Evolutionary conservation across 2,888 invertebrate genomes (phyloP).

Genomic region (Pristionchus entomophagus): DNA sequence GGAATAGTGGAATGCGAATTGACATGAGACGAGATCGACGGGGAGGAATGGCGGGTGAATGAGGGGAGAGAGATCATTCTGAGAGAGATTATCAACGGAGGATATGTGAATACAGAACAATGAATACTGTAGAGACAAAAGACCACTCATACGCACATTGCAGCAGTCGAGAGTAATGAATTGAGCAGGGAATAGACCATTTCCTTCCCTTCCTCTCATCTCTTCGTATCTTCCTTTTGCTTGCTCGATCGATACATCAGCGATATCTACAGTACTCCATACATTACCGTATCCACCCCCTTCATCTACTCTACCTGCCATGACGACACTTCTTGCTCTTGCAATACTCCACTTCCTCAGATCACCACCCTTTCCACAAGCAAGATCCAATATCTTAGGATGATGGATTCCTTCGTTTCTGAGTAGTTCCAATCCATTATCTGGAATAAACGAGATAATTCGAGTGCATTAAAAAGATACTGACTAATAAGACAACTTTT

Average conservation of each 20-base stretch:
- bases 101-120: not conserved
- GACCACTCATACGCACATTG: not conserved
- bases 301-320: constrained; percentile 66
- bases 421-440: constrained; percentile 56
- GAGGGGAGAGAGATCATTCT: not conserved
- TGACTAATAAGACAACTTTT: constrained; percentile 94
- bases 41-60: constrained; percentile 47
- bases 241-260: constrained; percentile 91
- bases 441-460: constrained; percentile 51
- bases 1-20: constrained; percentile 95
- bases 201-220: constrained; percentile 78
- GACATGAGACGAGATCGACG: constrained; percentile 93
- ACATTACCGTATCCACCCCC: not conserved
- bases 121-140: not conserved
- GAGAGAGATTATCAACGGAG: not conserved
- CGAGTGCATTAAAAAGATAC: constrained; percentile 55
- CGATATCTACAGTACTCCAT: constrained; percentile 83
- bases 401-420: constrained; percentile 47
- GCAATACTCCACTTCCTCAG: constrained; percentile 86
- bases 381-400: constrained; percentile 88
- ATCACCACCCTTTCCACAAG: constrained; percentile 99
- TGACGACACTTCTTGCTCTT: constrained; percentile 64
- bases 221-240: constrained; percentile 89
- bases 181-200: constrained; percentile 84
- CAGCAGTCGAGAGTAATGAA: constrained; percentile 94